Percentiles rank a stretch among this genome's conserved stretches.
Evolutionary conservation across 2,797 vertebrate species (phyloP).

Genomic region (Urosaurus nigricauda): DNA sequence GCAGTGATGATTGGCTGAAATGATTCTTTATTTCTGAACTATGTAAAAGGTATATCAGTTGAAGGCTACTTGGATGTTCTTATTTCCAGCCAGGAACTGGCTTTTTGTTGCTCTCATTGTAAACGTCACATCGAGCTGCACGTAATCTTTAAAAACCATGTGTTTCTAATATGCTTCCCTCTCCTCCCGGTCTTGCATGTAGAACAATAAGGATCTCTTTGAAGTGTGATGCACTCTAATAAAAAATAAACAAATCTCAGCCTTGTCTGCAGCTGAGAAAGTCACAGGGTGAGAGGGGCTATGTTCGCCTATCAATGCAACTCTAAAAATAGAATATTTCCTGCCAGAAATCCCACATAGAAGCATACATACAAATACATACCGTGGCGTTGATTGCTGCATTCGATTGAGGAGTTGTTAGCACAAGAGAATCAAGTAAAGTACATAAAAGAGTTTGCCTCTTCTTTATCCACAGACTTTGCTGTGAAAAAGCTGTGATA

Average conservation of each 20-base stretch:
- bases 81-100: constrained; percentile 52
- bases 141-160: constrained; percentile 65
- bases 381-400: constrained; percentile 35
- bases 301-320: constrained; percentile 62
- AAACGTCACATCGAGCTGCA: constrained; percentile 58
- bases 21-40: constrained; percentile 43
- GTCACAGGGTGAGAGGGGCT: constrained; percentile 58
- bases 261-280: constrained; percentile 61
- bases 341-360: constrained; percentile 51
- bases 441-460: constrained; percentile 29
- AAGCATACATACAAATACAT: constrained; percentile 33
- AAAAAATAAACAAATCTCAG: constrained; percentile 41
- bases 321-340: constrained; percentile 52
- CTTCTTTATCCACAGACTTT: neutral
- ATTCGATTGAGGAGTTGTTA: constrained; percentile 41
- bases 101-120: constrained; percentile 61
- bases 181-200: constrained; percentile 61
- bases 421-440: constrained; percentile 17
- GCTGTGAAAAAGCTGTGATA: constrained; percentile 26
- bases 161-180: constrained; percentile 65
- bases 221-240: constrained; percentile 62
- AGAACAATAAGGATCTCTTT: constrained; percentile 67
- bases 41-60: constrained; percentile 45
- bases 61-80: constrained; percentile 47
- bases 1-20: constrained; percentile 47